Conservation (phyloP, 2,797 vertebrate species). For the Enteromius fasciolatus region DNA sequence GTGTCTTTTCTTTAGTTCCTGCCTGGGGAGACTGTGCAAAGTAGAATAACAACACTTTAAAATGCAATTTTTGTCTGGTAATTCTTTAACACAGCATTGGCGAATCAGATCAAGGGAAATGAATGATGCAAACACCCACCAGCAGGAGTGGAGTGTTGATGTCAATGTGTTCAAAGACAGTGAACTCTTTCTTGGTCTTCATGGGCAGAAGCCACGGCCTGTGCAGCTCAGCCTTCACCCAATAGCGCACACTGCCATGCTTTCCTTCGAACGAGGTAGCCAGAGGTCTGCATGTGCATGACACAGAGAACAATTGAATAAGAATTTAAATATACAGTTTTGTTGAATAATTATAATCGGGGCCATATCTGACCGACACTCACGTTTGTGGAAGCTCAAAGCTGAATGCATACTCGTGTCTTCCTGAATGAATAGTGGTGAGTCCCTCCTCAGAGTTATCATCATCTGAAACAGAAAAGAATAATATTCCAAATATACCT, state of each 20-base stretch:
- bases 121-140: slow-evolving; percentile 74
- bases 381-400: slow-evolving; percentile 98
- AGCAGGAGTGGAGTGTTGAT: slow-evolving; percentile 97
- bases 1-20: slow-evolving; percentile 96
- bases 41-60: slow-evolving; percentile 31
- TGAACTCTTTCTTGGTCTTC: slow-evolving; percentile 98
- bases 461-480: slow-evolving; percentile 72
- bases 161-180: slow-evolving; percentile 99
- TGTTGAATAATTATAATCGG: not conserved
- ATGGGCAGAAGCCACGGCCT: slow-evolving; percentile 95
- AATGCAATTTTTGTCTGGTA: not conserved
- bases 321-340: not conserved
- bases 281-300: slow-evolving; percentile 84
- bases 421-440: slow-evolving; percentile 89
- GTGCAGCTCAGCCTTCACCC: slow-evolving; percentile 96
- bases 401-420: slow-evolving; percentile 98
- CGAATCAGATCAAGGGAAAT: not conserved
- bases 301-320: not conserved
- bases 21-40: slow-evolving; percentile 90
- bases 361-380: slow-evolving; percentile 68
- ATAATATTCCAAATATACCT: slow-evolving; percentile 84
- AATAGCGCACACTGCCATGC: slow-evolving; percentile 97
- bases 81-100: not conserved
- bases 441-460: slow-evolving; percentile 91
- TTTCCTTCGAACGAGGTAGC: slow-evolving; percentile 99